Evolutionary conservation across 2,888 invertebrate genomes (phyloP).

Genomic region (Dugesia japonica): DNA sequence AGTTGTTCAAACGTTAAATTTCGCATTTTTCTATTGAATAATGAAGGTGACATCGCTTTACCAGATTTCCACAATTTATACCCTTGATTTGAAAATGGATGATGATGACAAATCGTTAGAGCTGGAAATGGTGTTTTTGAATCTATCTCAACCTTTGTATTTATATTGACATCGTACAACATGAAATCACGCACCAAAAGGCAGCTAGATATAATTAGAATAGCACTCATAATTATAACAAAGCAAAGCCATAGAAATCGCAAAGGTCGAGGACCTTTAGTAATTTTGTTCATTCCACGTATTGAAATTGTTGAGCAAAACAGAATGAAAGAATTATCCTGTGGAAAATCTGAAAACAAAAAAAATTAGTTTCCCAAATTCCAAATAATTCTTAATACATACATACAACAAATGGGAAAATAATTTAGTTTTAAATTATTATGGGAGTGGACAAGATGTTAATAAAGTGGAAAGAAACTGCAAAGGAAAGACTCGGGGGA

Average conservation of each 20-base stretch:
- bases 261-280: slow-evolving; percentile 26
- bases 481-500: too few species aligned
- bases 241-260: slow-evolving; percentile 33
- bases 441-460: too few species aligned
- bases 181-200: slow-evolving; percentile 32
- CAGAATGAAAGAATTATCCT: slow-evolving; percentile 12
- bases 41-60: slow-evolving; percentile 23
- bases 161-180: slow-evolving; percentile 33
- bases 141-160: slow-evolving; percentile 25
- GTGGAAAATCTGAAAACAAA: background rate
- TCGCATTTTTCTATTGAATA: slow-evolving; percentile 26
- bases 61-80: slow-evolving; percentile 29
- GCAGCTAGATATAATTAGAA: slow-evolving; percentile 30
- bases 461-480: too few species aligned
- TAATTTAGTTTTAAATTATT: too few species aligned
- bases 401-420: too few species aligned
- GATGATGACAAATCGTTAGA: slow-evolving; percentile 33
- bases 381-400: too few species aligned
- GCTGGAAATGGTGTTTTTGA: slow-evolving; percentile 30
- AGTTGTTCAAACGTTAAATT: background rate
- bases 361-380: too few species aligned
- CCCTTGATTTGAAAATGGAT: slow-evolving; percentile 30
- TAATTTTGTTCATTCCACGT: slow-evolving; percentile 33
- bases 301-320: slow-evolving; percentile 34
- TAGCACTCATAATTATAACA: slow-evolving; percentile 26